A percentile compares a stretch with the other conserved stretches of the same genome.
phyloP scores from a whole-genome alignment of 1,140 invertebrate species.

The Metopolophium dirhodum region DNA sequence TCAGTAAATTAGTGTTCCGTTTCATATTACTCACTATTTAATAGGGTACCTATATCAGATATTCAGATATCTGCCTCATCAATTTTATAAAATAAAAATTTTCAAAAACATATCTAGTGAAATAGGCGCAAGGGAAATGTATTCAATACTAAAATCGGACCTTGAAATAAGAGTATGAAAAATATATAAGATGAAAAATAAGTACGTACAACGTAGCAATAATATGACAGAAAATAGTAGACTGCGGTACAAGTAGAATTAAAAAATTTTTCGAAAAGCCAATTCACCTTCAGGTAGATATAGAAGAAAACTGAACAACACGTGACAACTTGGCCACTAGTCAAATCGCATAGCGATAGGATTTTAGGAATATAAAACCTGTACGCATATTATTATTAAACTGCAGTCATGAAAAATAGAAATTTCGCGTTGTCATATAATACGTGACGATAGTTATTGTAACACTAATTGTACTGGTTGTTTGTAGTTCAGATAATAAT shows the following conservation, averaged over 20 bases:
- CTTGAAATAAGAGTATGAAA: background rate
- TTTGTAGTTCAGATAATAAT: too few relatives aligned
- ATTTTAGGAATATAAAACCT: background rate
- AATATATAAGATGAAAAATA: background rate
- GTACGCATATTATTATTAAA: background rate
- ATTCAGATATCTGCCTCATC: background rate
- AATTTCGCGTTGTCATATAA: background rate
- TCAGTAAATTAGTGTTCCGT: background rate
- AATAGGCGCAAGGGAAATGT: background rate
- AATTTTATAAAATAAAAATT: background rate
- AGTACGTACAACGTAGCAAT: too few relatives aligned
- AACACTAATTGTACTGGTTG: too few relatives aligned
- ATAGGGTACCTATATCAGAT: background rate
- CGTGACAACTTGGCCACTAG: too few relatives aligned
- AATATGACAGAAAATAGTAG: too few relatives aligned
- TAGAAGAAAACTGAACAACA: too few relatives aligned
- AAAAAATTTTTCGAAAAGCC: background rate
- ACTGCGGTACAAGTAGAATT: background rate
- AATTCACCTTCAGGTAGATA: too few relatives aligned
- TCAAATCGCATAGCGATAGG: background rate
- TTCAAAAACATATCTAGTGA: background rate
- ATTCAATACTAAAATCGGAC: background rate
- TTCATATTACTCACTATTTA: background rate
- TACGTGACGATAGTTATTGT: background rate
- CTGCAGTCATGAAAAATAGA: background rate